These are phyloP conservation scores for Anguilla anguilla DNA, from an alignment of 2,797 vertebrate species.

Conservation along the genomic window DNA sequence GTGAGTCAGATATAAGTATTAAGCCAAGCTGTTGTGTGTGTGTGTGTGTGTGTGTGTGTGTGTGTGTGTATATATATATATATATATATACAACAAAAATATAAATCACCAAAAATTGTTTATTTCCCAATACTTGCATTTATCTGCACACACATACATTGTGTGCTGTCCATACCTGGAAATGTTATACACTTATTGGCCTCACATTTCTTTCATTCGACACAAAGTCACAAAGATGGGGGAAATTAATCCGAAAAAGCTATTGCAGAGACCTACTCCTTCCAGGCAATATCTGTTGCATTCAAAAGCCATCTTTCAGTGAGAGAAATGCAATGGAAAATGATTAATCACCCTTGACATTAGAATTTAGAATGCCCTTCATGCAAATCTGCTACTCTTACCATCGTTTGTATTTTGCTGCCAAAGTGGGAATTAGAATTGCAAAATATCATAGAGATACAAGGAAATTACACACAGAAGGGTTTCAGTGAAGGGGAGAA, in stretches of 20 bases:
- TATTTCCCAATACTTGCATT: not conserved
- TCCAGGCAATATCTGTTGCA: constrained; percentile 43
- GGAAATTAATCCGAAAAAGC: constrained; percentile 59
- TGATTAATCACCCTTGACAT: constrained; percentile 69
- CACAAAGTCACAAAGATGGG: constrained; percentile 50
- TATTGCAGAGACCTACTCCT: constrained; percentile 58
- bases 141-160: not conserved
- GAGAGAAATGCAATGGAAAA: constrained; percentile 53
- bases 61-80: not conserved
- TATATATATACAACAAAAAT: not conserved
- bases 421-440: constrained; percentile 67
- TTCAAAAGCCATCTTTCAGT: constrained; percentile 50
- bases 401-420: constrained; percentile 60
- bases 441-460: constrained; percentile 55
- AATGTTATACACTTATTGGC: constrained; percentile 51
- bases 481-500: constrained; percentile 45
- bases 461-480: constrained; percentile 62
- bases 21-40: too few relatives aligned
- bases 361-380: constrained; percentile 66
- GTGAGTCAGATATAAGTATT: too few relatives aligned
- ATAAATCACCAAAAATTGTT: not conserved
- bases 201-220: constrained; percentile 55
- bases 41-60: too few relatives aligned
- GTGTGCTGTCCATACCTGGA: constrained; percentile 41
- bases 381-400: constrained; percentile 56